A percentile compares a stretch with the other conserved stretches of the same genome.
These are phyloP conservation scores for Ochotona curzoniae DNA, from an alignment of 2,113 vertebrate genomes.

Conservation along the genomic window DNA sequence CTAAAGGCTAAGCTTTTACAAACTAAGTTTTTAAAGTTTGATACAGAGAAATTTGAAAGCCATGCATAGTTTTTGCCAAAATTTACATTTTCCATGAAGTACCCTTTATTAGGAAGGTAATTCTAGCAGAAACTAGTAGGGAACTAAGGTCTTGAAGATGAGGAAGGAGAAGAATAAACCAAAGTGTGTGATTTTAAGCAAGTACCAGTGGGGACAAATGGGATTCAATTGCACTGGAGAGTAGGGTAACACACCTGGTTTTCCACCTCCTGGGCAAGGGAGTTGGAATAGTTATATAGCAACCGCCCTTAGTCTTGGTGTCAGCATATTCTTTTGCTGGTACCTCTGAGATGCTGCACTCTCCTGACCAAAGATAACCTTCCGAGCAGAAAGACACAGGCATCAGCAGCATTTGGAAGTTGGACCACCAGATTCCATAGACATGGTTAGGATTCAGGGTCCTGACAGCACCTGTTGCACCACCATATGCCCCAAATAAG, in stretches of 20 bases:
- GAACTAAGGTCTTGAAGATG: neutral
- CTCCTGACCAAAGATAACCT: neutral
- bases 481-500: neutral
- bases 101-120: neutral
- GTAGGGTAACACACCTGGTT: fast-evolving
- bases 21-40: too few relatives aligned
- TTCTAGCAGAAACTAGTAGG: neutral
- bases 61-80: too few relatives aligned
- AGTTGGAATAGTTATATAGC: neutral
- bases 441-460: neutral
- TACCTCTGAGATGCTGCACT: neutral
- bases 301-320: neutral
- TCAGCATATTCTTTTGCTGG: neutral
- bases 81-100: too few relatives aligned
- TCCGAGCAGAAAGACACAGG: neutral
- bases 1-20: too few relatives aligned
- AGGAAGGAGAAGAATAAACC: neutral
- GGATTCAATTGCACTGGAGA: neutral
- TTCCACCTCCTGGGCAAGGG: neutral
- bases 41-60: too few relatives aligned
- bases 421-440: neutral
- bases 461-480: too few relatives aligned
- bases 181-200: neutral
- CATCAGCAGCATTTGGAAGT: too few relatives aligned
- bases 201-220: fast-evolving